These are phyloP conservation scores for Cecropterus lyciades DNA, from an alignment of 1,140 invertebrate genomes.

Conservation along the genomic window DNA sequence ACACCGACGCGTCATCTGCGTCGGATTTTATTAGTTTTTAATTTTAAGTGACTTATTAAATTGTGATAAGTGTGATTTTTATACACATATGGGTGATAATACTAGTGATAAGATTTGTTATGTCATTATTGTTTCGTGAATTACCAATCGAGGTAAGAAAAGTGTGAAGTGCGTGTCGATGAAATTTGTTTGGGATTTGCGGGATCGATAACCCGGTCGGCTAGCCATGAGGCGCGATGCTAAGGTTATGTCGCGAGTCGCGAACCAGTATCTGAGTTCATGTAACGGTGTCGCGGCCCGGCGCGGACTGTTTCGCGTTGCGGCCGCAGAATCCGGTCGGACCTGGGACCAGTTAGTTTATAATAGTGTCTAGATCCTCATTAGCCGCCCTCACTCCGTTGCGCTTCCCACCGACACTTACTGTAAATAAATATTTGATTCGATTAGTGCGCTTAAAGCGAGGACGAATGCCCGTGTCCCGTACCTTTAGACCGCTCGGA, in stretches of 20 bases:
- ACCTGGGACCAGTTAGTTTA: conserved; percentile 73
- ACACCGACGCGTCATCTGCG: conserved; percentile 80
- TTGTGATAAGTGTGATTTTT: conserved; percentile 84
- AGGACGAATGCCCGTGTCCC: conserved; percentile 63
- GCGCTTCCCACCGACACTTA: conserved; percentile 71
- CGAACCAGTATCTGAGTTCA: conserved; percentile 77
- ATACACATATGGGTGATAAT: conserved; percentile 81
- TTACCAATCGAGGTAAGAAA: conserved; percentile 72
- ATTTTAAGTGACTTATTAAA: conserved; percentile 79
- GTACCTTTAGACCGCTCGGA: conserved; percentile 76
- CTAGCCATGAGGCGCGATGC: conserved; percentile 80
- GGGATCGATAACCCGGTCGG: conserved; percentile 82
- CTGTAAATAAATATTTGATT: conserved; percentile 76
- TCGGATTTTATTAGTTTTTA: conserved; percentile 80
- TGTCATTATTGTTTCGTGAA: conserved; percentile 75
- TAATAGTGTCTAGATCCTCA: conserved; percentile 76
- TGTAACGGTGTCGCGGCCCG: conserved; percentile 75
- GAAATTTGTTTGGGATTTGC: conserved; percentile 76
- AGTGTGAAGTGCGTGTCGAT: conserved; percentile 47
- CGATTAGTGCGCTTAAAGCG: conserved; percentile 71
- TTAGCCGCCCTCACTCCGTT: conserved; percentile 78
- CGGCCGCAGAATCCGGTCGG: conserved; percentile 73
- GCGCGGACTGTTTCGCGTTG: conserved; percentile 68
- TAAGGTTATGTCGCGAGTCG: conserved; percentile 78
- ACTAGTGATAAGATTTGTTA: conserved; percentile 83